Evolutionary conservation across 2,113 vertebrate species (phyloP), one percentile per base, ranked within the genome.

Genomic region (Xiphophorus maculatus): DNA sequence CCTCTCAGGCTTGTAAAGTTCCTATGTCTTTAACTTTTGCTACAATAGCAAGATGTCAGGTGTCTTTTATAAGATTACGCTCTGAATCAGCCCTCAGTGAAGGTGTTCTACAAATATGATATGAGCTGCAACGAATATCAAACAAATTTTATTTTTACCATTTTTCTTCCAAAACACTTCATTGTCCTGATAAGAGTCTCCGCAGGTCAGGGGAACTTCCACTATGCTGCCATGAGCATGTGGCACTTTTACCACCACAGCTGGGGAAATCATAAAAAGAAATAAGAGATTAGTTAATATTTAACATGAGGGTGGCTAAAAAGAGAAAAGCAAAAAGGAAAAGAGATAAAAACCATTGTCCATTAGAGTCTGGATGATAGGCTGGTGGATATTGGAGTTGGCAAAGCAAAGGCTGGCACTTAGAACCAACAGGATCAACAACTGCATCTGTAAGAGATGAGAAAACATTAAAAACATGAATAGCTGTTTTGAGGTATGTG

Each of bases 81-180:
- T 32, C 27, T 25, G 27, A 25, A 14, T 29, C 4, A 10, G 12
- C 3, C 19, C 33, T 35, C 19, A 54, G 10, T 15, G 32, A 66
- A 66, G 15, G 9, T 69, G 42, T 25, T 54, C 8, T 33, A 1
- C 17, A 32, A 54, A 11, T 15, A 64, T 11, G 22, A 11, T 15
- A 54, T 11, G 14, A 65, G 12, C 27, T 69, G 19, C 10, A 72
- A 17, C 0, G 19, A 42, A 58, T 0, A 40, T 11, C 7, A 22
- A 32, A 22, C 29, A 11, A 3, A 0, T 37, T 64, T 4, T 28
- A 66, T 1, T 25, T 2, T 77, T 87, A 92, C 90, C 91, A 8
- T 94, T 80, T 82, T 79, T 93, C 80, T 84, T 88, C 94, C 94
- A 95, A 66, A 79, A 72, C 70, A 95, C 84, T 8, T 80, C 32